phyloP scores from a whole-genome alignment of 92 coral and sea anemone species.

The Phenganax subtilis region DNA sequence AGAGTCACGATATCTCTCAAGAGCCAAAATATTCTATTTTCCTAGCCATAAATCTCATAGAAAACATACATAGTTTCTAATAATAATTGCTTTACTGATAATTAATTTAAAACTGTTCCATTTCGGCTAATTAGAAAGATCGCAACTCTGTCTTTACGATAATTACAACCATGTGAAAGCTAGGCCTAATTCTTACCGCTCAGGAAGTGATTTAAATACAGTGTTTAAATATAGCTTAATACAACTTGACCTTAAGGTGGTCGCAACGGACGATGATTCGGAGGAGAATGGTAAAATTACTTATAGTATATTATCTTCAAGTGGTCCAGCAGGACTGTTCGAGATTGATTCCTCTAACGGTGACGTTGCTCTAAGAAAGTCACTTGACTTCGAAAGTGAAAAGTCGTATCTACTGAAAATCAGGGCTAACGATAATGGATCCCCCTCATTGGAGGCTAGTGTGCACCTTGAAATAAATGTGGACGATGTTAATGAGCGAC shows the following conservation, averaged over 20 bases:
- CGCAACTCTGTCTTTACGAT: no score
- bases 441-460: slow-evolving; percentile 32
- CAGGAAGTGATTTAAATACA: no score
- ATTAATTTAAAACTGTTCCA: no score
- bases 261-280: slow-evolving; percentile 2
- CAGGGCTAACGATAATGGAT: slow-evolving; percentile 62
- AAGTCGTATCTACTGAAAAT: slow-evolving; percentile 53
- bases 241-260: neutral
- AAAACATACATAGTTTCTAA: no score
- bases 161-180: no score
- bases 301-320: slow-evolving; percentile 55
- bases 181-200: no score
- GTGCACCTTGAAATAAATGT: slow-evolving; percentile 48
- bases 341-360: slow-evolving; percentile 53
- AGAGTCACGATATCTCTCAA: no score
- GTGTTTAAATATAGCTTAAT: no score
- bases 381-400: slow-evolving; percentile 60
- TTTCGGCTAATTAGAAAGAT: no score
- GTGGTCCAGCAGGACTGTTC: slow-evolving; percentile 53
- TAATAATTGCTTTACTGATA: no score
- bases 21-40: no score
- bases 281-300: slow-evolving; percentile 12
- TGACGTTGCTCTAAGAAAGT: slow-evolving; percentile 43
- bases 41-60: no score
- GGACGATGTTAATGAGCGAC: slow-evolving; percentile 64